Conservation (phyloP, 1,140 invertebrate genomes). For the Drosophila nigrodunni region DNA sequence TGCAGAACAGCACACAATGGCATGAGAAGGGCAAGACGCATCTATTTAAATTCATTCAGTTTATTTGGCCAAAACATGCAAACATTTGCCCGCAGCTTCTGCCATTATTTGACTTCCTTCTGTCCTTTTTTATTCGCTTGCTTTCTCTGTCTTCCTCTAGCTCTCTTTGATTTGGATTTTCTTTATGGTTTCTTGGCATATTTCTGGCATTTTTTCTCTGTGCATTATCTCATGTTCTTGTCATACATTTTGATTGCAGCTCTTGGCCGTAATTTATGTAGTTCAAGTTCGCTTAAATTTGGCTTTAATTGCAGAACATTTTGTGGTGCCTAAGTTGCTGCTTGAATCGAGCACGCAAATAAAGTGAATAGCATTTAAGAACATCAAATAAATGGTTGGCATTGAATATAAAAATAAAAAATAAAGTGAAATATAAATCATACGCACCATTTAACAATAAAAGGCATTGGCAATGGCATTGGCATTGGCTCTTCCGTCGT, state of each 20-base stretch:
- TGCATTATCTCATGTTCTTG: slow-evolving; percentile 67
- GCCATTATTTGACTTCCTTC: slow-evolving; percentile 21
- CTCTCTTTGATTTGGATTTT: slow-evolving; percentile 8
- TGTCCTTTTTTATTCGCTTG: no score
- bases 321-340: slow-evolving; percentile 12
- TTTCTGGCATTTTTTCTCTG: slow-evolving; percentile 77
- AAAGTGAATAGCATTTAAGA: slow-evolving; percentile 24
- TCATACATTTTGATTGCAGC: slow-evolving; percentile 45
- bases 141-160: not conserved
- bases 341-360: slow-evolving; percentile 1
- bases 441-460: slow-evolving; percentile 81
- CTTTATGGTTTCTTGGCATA: slow-evolving; percentile 31
- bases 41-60: slow-evolving; percentile 70
- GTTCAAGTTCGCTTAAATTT: slow-evolving; percentile 17
- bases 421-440: slow-evolving; percentile 81
- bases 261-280: slow-evolving; percentile 69
- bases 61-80: slow-evolving; percentile 77
- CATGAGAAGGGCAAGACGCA: slow-evolving; percentile 14
- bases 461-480: slow-evolving; percentile 56
- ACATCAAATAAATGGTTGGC: slow-evolving; percentile 34
- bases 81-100: slow-evolving; percentile 43
- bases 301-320: slow-evolving; percentile 32
- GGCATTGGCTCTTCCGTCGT: slow-evolving; percentile 13
- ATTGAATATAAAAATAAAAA: slow-evolving; percentile 61
- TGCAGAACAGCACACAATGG: not conserved